Evolutionary conservation across 1,140 invertebrate genomes (phyloP).

Genomic region (Oscheius sp.): DNA sequence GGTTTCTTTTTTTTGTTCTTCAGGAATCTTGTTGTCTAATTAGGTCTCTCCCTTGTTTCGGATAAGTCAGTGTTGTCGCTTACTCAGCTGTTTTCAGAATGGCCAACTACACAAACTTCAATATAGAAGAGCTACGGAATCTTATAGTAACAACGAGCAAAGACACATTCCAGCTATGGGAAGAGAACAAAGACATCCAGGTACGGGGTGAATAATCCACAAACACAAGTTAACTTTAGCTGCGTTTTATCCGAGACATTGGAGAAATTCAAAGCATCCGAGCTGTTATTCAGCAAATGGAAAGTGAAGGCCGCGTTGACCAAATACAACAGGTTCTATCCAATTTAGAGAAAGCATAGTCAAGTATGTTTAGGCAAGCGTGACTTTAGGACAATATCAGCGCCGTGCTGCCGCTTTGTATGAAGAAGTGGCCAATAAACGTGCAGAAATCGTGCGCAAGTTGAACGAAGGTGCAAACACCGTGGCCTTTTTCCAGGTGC

Average conservation of each 20-base stretch:
- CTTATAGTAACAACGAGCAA: conserved; percentile 41
- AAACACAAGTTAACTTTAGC: background rate
- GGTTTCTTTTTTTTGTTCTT: no score
- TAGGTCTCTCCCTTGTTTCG: no score
- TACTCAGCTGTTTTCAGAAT: background rate
- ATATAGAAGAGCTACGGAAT: background rate
- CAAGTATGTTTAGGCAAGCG: background rate
- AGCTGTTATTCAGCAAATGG: background rate
- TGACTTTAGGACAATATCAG: conserved; percentile 48
- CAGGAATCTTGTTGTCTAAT: no score
- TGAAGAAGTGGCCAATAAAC: conserved; percentile 49
- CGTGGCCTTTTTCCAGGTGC: conserved; percentile 6
- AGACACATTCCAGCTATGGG: conserved; percentile 57
- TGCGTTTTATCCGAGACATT: background rate
- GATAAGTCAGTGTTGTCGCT: no score
- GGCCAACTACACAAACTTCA: background rate
- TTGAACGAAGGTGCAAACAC: conserved; percentile 16
- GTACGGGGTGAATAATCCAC: conserved; percentile 38
- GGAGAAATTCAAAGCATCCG: conserved; percentile 6
- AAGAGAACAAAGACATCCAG: conserved; percentile 60
- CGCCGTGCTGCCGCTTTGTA: conserved; percentile 48
- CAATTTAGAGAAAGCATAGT: background rate
- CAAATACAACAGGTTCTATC: background rate
- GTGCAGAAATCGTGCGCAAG: conserved; percentile 45
- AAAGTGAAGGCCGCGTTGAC: background rate